Conservation (phyloP, 2,113 vertebrate species). For the Podilymbus podiceps region DNA sequence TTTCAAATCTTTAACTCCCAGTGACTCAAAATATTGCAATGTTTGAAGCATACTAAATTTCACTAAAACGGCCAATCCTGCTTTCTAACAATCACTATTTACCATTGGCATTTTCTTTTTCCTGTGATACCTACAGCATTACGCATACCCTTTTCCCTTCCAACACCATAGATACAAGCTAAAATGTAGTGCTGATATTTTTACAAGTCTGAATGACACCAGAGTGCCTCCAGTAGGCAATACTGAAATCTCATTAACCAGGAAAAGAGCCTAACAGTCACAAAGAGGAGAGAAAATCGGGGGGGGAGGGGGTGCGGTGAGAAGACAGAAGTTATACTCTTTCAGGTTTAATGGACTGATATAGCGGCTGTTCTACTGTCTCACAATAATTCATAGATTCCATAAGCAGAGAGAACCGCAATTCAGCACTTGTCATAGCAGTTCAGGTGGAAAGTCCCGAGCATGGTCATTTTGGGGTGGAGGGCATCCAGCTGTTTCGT, state of each 20-base stretch:
- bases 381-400: not conserved
- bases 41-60: not conserved
- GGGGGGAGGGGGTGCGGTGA: too few species aligned
- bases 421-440: not conserved
- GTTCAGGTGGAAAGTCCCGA: not conserved
- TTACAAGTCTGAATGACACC: not conserved
- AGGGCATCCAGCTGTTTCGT: fast-evolving
- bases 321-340: not conserved
- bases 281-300: not conserved
- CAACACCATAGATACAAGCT: not conserved
- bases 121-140: not conserved
- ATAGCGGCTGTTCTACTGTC: not conserved
- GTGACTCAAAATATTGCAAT: not conserved
- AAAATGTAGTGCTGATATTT: not conserved
- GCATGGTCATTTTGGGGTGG: not conserved
- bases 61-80: not conserved
- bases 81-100: not conserved
- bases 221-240: not conserved
- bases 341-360: not conserved
- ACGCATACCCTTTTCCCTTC: not conserved
- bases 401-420: not conserved
- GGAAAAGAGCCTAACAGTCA: not conserved
- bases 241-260: not conserved
- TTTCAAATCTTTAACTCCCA: not conserved
- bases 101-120: not conserved